phyloP scores from a whole-genome alignment of 2,797 vertebrate genomes.

The Hippopotamyrus pictus region DNA sequence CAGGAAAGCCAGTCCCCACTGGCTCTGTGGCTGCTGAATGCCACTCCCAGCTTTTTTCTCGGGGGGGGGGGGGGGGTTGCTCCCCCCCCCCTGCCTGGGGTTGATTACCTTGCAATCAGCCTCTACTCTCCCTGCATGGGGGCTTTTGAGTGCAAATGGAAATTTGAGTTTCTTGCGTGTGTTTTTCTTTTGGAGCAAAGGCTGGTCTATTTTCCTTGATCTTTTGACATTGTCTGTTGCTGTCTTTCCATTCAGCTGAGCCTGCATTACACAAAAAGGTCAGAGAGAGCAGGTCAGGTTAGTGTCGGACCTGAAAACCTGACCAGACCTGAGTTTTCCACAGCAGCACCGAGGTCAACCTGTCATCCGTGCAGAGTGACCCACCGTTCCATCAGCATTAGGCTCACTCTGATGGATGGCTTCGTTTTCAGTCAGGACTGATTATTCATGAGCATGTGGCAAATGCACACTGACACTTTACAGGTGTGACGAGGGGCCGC shows the following conservation, averaged over 20 bases:
- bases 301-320: neutral
- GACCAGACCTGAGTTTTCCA: neutral
- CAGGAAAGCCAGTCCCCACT: neutral
- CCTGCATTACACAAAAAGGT: neutral
- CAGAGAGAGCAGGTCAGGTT: neutral
- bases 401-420: neutral
- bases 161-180: neutral
- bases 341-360: neutral
- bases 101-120: slow-evolving; percentile 19
- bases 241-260: neutral
- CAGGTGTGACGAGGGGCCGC: neutral
- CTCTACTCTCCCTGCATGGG: neutral
- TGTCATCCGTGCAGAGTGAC: neutral
- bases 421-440: neutral
- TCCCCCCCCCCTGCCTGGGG: neutral
- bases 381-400: neutral
- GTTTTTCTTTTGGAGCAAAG: neutral
- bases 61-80: neutral
- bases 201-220: neutral
- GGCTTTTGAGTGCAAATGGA: neutral
- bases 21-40: neutral
- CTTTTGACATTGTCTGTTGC: neutral
- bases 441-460: neutral
- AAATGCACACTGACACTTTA: neutral
- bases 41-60: neutral